Base-by-base conservation (phyloP, 2,888 invertebrate genomes). In the Drosophila planitibia region DNA sequence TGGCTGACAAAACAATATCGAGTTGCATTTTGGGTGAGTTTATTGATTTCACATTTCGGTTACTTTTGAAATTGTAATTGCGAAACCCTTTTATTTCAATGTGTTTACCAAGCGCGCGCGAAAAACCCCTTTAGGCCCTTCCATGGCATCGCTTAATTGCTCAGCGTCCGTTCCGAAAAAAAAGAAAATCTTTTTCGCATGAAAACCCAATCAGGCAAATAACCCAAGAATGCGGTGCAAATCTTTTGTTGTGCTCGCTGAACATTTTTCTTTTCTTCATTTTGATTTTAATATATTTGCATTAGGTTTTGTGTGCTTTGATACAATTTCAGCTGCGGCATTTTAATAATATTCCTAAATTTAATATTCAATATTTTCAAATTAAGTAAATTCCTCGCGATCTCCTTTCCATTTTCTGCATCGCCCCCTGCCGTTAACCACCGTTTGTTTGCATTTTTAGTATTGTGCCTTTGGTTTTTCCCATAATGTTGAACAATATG, bases 331-430 rank as follows among this genome's bases (percentile, higher is more conserved):
- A 39, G 57, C 67, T 37, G 58, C 64, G 63, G 10, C 61, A 22
- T 81, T 81, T 79, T 76, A 84, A 79, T 82, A 83, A 80, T 72
- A 78, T 78, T 70, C 63, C 73, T 70, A 47, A 88, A 76, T 79
- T 74, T 79, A 70, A 90, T 82, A 88, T 90, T 88, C 83, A 87
- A 90, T 88, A 88, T 85, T 83, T 80, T 80, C 61, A 76, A 85
- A 90, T 85, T 88, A 82, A 80, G 74, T 70, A 73, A 90, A 90
- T 85, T 90, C 85, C 73, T 54, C 28, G 54, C 58, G 49, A 75
- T 74, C 73, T 65, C 61, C 33, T n/a, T 19, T 51, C 52, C 53
- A 41, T 12, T 39, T 37, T 58, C 14, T 39, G 25, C 16, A 25
- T 49, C 19, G 5, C 47, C 6, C 33, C 25, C 39, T 33, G 28